Conservation (phyloP, 2,888 invertebrate genomes). For the Andrena praecox region DNA sequence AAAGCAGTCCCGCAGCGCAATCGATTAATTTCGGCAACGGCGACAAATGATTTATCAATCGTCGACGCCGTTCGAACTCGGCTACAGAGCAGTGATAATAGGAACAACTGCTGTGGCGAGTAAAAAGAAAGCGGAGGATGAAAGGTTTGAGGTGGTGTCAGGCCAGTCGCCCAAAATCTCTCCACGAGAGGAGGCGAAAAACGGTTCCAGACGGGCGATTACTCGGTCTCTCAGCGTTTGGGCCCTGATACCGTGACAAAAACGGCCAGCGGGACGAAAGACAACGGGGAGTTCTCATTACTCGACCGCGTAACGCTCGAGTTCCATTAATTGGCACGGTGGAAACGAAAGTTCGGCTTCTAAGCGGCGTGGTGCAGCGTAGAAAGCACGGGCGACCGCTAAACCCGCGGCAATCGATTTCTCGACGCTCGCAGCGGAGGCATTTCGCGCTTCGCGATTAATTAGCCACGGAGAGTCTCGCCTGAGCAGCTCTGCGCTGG, state of each 20-base stretch:
- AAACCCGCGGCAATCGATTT: constrained; percentile 73
- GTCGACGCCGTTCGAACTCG: too few relatives aligned
- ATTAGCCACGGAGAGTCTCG: constrained; percentile 62
- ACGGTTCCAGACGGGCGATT: neutral
- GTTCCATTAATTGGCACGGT: constrained; percentile 30
- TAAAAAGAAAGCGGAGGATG: too few relatives aligned
- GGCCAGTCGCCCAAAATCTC: neutral
- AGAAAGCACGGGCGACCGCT: constrained; percentile 58
- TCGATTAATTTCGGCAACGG: constrained; percentile 44
- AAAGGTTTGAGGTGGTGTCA: too few relatives aligned
- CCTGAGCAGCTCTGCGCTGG: constrained; percentile 27
- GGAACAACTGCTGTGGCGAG: too few relatives aligned
- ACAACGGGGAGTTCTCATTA: constrained; percentile 42
- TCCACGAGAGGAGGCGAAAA: neutral
- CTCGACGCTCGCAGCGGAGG: constrained; percentile 62
- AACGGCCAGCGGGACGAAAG: constrained; percentile 22
- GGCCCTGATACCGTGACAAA: constrained; percentile 26
- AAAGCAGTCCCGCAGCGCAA: constrained; percentile 26
- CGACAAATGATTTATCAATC: neutral
- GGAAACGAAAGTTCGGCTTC: constrained; percentile 64
- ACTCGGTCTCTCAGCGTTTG: neutral
- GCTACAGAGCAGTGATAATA: too few relatives aligned
- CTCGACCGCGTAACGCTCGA: constrained; percentile 32
- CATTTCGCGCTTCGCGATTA: constrained; percentile 70
- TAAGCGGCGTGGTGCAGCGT: constrained; percentile 30